Evolutionary conservation across 1,140 invertebrate genomes (phyloP), one percentile per base, ranked within the genome.

Genomic region (Orius insidiosus): DNA sequence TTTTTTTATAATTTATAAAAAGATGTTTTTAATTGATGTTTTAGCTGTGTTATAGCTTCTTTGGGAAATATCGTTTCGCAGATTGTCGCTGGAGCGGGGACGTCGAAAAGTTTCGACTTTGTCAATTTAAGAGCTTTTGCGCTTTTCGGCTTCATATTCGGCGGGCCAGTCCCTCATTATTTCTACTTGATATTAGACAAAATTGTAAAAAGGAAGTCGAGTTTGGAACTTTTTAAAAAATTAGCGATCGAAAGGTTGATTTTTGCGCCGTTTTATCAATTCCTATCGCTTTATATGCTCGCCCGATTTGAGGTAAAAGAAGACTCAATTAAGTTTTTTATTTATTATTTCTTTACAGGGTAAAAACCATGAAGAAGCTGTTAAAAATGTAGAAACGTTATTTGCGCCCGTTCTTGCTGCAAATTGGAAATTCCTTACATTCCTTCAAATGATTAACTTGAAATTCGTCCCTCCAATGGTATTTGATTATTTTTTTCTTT

Each of bases 381-480:
- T 67, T 1, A 62, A 67, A 53, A 72, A 77, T 50, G 54, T 78
- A 11, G 56, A 68, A 51, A 67, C 64, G 32, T 53, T 80, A 1
- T 78, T 77, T 53, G 66, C 60, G 54, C 67, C 70, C 0, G 60
- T 80, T 31, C 55, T 82, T 13, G 59, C 62, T 48, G 68, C 75
- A 9, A 81, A 79, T 61, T 76, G 76, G 70, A 76, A 74, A 59
- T 80, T 74, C 61, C 54, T 81, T 9, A 79, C 78, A 2, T 47
- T 80, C 10, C 67, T 78, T 51, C 77, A 80, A 53, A 67, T 75
- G 37, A 63, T 82, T 0, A 82, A 82, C 56, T 64, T 81, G 44
- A 69, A 67, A 43, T 71, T 74, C 53, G 68, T 82, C n/a, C 78
- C 78, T 11, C 73, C 78, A 52, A 69, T 80, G 70, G 76, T 79